Conservation (phyloP, 2,797 vertebrate genomes). For the Kryptopterus vitreolus region DNA sequence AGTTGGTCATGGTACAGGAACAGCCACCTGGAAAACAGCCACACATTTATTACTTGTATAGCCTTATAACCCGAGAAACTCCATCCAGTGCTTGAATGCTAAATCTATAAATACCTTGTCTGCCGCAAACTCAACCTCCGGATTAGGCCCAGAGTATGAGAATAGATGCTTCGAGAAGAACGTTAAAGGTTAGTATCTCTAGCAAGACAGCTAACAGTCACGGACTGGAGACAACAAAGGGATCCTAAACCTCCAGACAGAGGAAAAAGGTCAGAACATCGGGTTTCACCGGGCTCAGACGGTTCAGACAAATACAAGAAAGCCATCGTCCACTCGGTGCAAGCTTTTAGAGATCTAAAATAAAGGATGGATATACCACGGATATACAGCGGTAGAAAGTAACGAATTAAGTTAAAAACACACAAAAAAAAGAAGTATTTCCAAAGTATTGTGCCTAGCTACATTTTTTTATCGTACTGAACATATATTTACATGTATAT, state of each 20-base stretch:
- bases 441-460: too few species aligned
- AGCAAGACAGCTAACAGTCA: background rate
- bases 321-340: background rate
- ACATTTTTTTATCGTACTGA: too few species aligned
- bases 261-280: background rate
- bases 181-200: background rate
- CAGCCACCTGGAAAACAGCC: too few species aligned
- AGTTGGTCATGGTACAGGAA: too few species aligned
- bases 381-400: too few species aligned
- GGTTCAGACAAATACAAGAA: background rate
- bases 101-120: background rate
- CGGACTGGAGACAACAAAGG: background rate
- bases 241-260: background rate
- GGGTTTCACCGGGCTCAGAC: background rate
- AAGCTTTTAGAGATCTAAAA: background rate
- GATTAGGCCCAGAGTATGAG: background rate
- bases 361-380: background rate
- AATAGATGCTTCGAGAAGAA: background rate
- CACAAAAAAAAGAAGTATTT: too few species aligned
- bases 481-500: too few species aligned
- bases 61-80: too few species aligned
- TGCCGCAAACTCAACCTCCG: background rate
- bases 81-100: too few species aligned
- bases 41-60: too few species aligned
- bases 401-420: too few species aligned